Percentiles rank a stretch among this genome's conserved stretches.
Evolutionary conservation across 2,797 vertebrate species (phyloP).

Genomic region (Microctenopoma stevenorrisi): DNA sequence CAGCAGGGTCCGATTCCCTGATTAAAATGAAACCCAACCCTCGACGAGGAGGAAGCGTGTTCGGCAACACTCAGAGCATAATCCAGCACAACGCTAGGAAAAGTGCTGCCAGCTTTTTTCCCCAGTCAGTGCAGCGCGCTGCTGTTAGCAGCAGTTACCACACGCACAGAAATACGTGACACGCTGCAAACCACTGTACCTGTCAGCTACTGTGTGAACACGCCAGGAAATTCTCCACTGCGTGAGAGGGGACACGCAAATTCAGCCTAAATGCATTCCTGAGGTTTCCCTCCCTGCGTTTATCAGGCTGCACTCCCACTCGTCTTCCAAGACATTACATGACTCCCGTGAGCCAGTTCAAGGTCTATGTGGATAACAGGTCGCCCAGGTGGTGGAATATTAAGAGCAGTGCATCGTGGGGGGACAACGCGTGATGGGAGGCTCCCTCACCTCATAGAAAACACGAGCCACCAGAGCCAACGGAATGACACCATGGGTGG

Average conservation of each 20-base stretch:
- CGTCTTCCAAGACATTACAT: neutral
- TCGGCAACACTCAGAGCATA: slow-evolving; percentile 17
- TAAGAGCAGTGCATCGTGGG: neutral
- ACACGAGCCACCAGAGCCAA: too few species aligned
- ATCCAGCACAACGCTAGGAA: slow-evolving; percentile 8
- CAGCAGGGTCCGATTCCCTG: slow-evolving; percentile 17
- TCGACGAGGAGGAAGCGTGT: slow-evolving; percentile 8
- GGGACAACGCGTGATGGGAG: too few species aligned
- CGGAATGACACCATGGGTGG: too few species aligned
- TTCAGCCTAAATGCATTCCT: neutral
- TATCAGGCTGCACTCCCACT: neutral
- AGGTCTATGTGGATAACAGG: neutral
- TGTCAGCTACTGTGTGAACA: neutral
- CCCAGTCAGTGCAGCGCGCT: neutral
- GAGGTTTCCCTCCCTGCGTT: neutral
- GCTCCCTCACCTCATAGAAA: too few species aligned
- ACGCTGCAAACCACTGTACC: neutral
- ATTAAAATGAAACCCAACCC: slow-evolving; percentile 48
- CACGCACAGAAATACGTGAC: neutral
- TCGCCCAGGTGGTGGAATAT: neutral
- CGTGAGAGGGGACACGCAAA: neutral
- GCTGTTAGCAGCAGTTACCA: neutral
- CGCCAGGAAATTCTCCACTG: neutral
- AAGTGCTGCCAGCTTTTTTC: neutral
- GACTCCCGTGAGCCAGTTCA: neutral